phyloP scores from a whole-genome alignment of 2,888 invertebrate genomes.

The Caenorhabditis macrosperma region DNA sequence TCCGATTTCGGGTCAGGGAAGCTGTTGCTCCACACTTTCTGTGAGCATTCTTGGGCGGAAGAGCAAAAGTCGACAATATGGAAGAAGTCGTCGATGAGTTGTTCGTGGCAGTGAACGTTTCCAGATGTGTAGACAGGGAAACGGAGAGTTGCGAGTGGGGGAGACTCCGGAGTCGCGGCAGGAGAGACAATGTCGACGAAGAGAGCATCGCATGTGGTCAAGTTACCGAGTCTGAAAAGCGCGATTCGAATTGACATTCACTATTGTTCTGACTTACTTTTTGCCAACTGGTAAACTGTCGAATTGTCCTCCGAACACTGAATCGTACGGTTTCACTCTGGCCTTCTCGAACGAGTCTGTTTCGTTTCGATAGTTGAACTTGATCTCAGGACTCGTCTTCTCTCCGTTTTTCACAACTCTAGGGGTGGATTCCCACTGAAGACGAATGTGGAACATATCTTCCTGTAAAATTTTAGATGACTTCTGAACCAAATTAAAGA shows the following conservation, averaged over 20 bases:
- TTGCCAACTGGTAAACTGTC: constrained; percentile 38
- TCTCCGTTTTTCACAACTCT: constrained; percentile 31
- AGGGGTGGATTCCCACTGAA: constrained; percentile 36
- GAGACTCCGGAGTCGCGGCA: background rate
- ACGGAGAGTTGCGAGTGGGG: constrained; percentile 20
- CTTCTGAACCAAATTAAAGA: no score
- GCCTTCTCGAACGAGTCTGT: constrained; percentile 41
- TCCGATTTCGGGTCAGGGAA: constrained; percentile 72
- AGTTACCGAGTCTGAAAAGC: constrained; percentile 19
- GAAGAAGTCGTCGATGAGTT: constrained; percentile 49
- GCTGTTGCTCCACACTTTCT: constrained; percentile 64
- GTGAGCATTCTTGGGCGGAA: constrained; percentile 43
- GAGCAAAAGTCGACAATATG: constrained; percentile 59
- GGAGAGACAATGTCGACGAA: constrained; percentile 34
- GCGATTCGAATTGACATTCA: background rate
- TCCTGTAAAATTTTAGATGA: constrained; percentile 37
- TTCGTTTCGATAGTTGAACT: constrained; percentile 47
- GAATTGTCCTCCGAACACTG: constrained; percentile 69
- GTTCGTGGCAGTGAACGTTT: constrained; percentile 34
- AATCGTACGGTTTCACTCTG: constrained; percentile 73
- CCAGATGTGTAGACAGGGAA: constrained; percentile 58
- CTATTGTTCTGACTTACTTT: constrained; percentile 19
- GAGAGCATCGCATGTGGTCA: constrained; percentile 10
- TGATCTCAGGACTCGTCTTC: constrained; percentile 68
- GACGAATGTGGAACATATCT: constrained; percentile 29